phyloP scores from a whole-genome alignment of 2,888 invertebrate species.

The Eilema griseolum region DNA sequence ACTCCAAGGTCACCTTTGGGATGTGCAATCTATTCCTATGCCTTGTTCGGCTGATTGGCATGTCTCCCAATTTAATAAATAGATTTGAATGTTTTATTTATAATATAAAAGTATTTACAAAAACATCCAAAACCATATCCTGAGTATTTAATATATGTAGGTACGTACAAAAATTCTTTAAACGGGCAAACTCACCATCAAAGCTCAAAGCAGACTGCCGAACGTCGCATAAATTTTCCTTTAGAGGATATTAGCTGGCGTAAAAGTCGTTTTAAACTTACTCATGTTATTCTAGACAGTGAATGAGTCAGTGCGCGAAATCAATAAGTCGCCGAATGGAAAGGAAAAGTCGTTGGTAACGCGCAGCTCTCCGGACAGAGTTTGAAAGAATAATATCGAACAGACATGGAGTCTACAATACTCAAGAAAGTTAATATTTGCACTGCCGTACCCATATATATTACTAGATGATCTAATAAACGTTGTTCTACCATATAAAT shows the following conservation, averaged over 20 bases:
- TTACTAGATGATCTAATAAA: too few species aligned
- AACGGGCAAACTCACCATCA: background rate
- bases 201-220: background rate
- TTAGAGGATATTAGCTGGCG: background rate
- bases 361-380: conserved; percentile 35
- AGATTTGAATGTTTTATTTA: too few species aligned
- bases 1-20: too few species aligned
- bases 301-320: conserved; percentile 30
- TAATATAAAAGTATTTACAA: too few species aligned
- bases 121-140: too few species aligned
- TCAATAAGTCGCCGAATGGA: conserved; percentile 32
- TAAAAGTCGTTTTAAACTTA: conserved; percentile 21
- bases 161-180: background rate
- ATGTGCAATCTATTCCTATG: too few species aligned
- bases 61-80: too few species aligned
- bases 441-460: background rate
- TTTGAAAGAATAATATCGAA: conserved; percentile 34
- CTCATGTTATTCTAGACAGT: conserved; percentile 16
- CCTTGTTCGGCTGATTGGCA: too few species aligned
- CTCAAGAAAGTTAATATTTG: background rate
- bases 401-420: conserved; percentile 17
- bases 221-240: background rate
- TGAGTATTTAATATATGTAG: too few species aligned
- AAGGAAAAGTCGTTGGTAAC: conserved; percentile 32
- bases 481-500: too few species aligned